Evolutionary conservation across 2,888 invertebrate genomes (phyloP).

Genomic region (Apoda limacodes): DNA sequence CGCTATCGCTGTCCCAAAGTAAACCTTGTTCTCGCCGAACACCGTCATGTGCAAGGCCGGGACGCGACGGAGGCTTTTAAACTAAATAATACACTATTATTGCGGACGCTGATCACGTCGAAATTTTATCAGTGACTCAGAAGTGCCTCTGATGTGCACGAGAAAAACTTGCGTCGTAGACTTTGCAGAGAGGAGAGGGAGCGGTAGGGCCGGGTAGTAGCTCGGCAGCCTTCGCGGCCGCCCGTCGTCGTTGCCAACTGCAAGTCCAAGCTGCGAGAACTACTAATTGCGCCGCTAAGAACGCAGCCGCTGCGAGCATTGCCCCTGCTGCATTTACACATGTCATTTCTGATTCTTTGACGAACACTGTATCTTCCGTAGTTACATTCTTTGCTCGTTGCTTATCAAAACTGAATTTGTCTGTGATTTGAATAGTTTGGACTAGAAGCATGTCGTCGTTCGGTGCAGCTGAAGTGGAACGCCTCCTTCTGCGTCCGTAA

Average conservation of each 20-base stretch:
- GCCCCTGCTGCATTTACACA: conserved; percentile 85
- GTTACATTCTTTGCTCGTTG: conserved; percentile 73
- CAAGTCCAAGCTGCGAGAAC: conserved; percentile 91
- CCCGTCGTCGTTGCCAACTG: conserved; percentile 85
- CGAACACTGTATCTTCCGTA: conserved; percentile 79
- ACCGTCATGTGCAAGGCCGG: conserved; percentile 37
- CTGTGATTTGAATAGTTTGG: conserved; percentile 92
- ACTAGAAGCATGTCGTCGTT: conserved; percentile 88
- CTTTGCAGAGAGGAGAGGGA: conserved; percentile 79
- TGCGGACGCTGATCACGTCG: conserved; percentile 60
- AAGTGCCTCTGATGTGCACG: conserved; percentile 75
- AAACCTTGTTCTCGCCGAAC: conserved; percentile 31
- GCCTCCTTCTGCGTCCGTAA: conserved; percentile 84
- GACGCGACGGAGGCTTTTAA: conserved; percentile 59
- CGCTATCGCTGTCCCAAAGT: conserved; percentile 52
- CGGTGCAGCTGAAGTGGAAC: conserved; percentile 70
- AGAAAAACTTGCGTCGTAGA: conserved; percentile 88
- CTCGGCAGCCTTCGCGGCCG: conserved; percentile 74
- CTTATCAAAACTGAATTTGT: conserved; percentile 89
- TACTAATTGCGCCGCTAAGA: conserved; percentile 87
- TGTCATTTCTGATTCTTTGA: conserved; percentile 71
- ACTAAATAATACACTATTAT: conserved; percentile 64
- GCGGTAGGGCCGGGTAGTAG: conserved; percentile 74
- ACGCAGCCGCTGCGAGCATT: conserved; percentile 86
- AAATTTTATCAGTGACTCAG: conserved; percentile 44